Evolutionary conservation across 2,113 vertebrate genomes (phyloP).

Genomic region (Grantiella picta): DNA sequence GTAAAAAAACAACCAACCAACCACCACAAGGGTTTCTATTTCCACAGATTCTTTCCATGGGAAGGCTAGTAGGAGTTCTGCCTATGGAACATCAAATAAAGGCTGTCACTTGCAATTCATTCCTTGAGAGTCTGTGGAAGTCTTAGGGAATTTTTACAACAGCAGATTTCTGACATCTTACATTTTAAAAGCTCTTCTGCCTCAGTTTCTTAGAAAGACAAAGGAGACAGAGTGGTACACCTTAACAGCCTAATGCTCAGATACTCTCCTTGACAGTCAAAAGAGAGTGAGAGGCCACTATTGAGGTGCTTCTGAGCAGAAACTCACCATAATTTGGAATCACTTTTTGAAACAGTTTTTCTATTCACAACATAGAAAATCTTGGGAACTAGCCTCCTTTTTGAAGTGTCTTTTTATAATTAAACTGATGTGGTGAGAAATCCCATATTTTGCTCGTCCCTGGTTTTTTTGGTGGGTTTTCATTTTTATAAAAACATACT

Average conservation of each 20-base stretch:
- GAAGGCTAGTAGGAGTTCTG: neutral
- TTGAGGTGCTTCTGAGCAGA: neutral
- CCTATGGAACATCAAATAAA: neutral
- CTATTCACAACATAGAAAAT: neutral
- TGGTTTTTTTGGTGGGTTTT: neutral
- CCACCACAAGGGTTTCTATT: neutral
- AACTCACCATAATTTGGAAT: neutral
- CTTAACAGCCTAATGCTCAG: neutral
- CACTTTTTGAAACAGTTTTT: neutral
- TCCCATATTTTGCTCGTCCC: neutral
- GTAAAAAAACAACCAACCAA: neutral
- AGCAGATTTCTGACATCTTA: neutral
- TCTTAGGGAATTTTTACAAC: neutral
- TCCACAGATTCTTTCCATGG: neutral
- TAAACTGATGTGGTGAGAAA: neutral
- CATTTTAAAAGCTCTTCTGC: neutral
- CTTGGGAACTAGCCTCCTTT: neutral
- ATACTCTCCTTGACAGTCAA: neutral
- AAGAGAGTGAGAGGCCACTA: neutral
- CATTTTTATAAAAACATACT: neutral
- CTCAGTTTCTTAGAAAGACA: neutral
- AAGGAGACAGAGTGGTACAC: neutral
- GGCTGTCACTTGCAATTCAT: neutral
- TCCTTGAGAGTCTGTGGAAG: neutral
- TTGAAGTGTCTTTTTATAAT: neutral